Conservation (phyloP, 2,113 vertebrate genomes). For the Talpa occidentalis region DNA sequence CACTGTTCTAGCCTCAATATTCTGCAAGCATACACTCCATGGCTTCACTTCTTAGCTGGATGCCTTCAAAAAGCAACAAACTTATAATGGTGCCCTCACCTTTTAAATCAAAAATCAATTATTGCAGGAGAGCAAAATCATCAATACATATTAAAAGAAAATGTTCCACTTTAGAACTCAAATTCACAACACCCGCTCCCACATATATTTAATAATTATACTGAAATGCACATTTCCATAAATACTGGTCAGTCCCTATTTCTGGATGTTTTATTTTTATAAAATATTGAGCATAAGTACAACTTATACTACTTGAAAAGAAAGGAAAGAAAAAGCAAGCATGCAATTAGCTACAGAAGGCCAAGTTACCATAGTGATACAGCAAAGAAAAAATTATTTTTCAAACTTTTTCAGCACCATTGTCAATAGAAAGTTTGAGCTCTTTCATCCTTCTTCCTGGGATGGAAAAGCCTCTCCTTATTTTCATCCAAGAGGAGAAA, state of each 20-base stretch:
- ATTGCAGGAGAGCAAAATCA: not conserved
- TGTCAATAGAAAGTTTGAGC: slow-evolving; percentile 67
- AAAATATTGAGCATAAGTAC: slow-evolving; percentile 22
- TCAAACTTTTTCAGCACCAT: slow-evolving; percentile 64
- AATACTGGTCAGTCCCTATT: not conserved
- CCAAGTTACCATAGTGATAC: slow-evolving; percentile 69
- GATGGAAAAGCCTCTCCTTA: slow-evolving; percentile 12
- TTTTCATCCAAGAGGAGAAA: slow-evolving; percentile 51
- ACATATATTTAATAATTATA: slow-evolving; percentile 8
- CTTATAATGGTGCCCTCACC: not conserved
- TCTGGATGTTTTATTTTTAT: slow-evolving; percentile 5
- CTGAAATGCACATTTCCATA: slow-evolving; percentile 46
- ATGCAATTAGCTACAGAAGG: slow-evolving; percentile 55
- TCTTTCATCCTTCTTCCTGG: slow-evolving; percentile 62
- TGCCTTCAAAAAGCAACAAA: slow-evolving; percentile 52
- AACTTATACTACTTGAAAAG: slow-evolving; percentile 9
- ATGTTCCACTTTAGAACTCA: not conserved
- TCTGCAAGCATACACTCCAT: not conserved
- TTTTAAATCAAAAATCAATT: slow-evolving; percentile 61
- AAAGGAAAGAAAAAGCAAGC: slow-evolving; percentile 52
- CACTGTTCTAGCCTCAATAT: not conserved
- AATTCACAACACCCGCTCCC: not conserved
- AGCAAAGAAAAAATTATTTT: slow-evolving; percentile 59
- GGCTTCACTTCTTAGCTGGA: slow-evolving; percentile 23
- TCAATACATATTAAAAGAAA: slow-evolving; percentile 51